Evolutionary conservation across 2,113 vertebrate species (phyloP), one percentile per base, ranked within the genome.

Genomic region (Illadopsis cleaveri): DNA sequence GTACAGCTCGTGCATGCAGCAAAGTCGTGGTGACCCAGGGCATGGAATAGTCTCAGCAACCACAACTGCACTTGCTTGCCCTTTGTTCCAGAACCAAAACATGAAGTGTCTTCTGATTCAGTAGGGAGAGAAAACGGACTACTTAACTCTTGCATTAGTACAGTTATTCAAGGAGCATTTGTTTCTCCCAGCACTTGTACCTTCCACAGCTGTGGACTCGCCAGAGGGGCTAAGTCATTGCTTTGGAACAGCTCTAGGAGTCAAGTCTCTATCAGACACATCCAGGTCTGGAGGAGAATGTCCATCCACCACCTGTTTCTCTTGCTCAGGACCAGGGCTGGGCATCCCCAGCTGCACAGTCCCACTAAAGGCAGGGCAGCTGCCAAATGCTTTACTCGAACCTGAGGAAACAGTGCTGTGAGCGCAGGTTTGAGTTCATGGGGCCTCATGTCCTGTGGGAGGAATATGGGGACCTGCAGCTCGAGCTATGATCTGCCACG

Each of bases 21-120:
- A 9, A 92, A 95, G 96, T 94, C 48, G 47, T 42, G 53, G 47
- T 94, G 94, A 97, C 90, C 92, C 37, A 82, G 88, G 65, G 72
- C 68, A 93, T 17, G 56, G 75, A 91, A 88, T 15, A 80, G 51
- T 68, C 71, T 92, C 64, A 83, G 72, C 47, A 83, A 69, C 47
- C 60, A 70, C 0, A 1, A 60, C 0, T 93, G 57, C 70, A 73
- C 50, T 94, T 88, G 70, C 38, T 91, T 88, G 82, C 44, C 87
- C 68, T 91, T 88, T 88, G 69, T 90, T 93, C 64, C 82, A 96
- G 86, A 95, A 68, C 60, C 0, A 5, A 93, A 95, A 68, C 25
- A 21, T 21, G 45, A 95, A 93, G 25, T 13, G 3, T 88, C 76
- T 80, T 96, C 80, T 86, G 56, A 81, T 70, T 93, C 85, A 89